A percentile compares a stretch with the other conserved stretches of the same genome.
Evolutionary conservation across 2,888 invertebrate genomes (phyloP).

Genomic region (Toxonevra muliebris): DNA sequence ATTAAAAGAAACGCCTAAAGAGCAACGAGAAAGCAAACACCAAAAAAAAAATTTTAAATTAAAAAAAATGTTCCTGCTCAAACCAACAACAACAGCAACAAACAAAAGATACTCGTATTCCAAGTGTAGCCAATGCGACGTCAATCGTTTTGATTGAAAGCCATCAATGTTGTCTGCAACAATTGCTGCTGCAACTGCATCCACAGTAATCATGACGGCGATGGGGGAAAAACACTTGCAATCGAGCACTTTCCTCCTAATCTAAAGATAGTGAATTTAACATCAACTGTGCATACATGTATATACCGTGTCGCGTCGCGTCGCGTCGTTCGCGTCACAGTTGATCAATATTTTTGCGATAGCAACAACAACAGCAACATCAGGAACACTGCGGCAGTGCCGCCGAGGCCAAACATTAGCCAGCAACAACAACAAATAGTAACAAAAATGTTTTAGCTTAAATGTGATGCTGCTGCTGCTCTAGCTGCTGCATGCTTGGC

Average conservation of each 20-base stretch:
- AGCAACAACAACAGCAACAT: constrained; percentile 10
- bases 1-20: background rate
- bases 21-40: background rate
- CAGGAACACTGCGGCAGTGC: background rate
- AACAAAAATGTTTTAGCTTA: background rate
- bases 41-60: background rate
- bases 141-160: constrained; percentile 5
- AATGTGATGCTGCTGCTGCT: constrained; percentile 34
- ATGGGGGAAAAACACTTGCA: background rate
- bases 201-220: background rate
- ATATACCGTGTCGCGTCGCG: too few species aligned
- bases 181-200: background rate
- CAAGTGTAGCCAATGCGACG: background rate
- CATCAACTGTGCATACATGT: too few species aligned
- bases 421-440: background rate
- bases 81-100: too few species aligned
- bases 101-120: background rate
- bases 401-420: background rate
- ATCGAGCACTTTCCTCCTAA: background rate
- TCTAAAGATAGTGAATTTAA: too few species aligned
- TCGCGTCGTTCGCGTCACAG: background rate
- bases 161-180: background rate
- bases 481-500: constrained; percentile 20
- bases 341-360: constrained; percentile 4
- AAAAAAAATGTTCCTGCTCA: background rate